Evolutionary conservation across 2,888 invertebrate species (phyloP), one percentile per base, ranked within the genome.

Genomic region (Ephialtes manifestator): DNA sequence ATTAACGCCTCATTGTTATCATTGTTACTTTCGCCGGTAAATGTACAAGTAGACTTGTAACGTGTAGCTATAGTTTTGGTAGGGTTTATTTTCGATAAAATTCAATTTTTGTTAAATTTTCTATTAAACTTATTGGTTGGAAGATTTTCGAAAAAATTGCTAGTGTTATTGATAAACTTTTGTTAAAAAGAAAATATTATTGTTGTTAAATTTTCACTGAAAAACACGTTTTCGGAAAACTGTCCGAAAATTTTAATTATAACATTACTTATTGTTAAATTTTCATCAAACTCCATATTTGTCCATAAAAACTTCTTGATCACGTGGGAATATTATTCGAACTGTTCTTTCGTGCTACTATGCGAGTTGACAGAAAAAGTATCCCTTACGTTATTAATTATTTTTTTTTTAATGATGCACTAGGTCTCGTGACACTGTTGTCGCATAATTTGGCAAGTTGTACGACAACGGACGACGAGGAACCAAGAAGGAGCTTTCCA

Each of bases 381-480:
- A 3, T 53, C 15, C n/a, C 18, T 70, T 51, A 51, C 15, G n/a
- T n/a, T n/a, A n/a, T 24, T 24, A 24, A 8, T 70, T 70, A 35
- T 51, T 75, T n/a, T 77, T 53, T 43, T 28, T 4, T 31, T 2
- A 39, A 60, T 48, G 8, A 18, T 20, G 15, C 11, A 39, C 31
- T 74, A 93, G 93, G 88, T 91, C 88, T 93, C 88, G 87, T 89
- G 89, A 89, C 89, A 87, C 88, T 90, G 87, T 88, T 91, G 87
- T 90, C 92, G 87, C 88, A 85, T 84, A 89, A 89, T 89, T 77
- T 89, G 76, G 87, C 87, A 83, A 86, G 78, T 65, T 90, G 90
- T 87, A 88, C 89, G 70, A 90, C 88, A 84, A 86, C 81, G 68
- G 81, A 86, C 28, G 85, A 89, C 51, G 92, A 89, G 76, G 88